Percentiles rank a stretch among this genome's conserved stretches.
Conservation (phyloP, 2,797 vertebrate species). For the Hybognathus amarus region DNA sequence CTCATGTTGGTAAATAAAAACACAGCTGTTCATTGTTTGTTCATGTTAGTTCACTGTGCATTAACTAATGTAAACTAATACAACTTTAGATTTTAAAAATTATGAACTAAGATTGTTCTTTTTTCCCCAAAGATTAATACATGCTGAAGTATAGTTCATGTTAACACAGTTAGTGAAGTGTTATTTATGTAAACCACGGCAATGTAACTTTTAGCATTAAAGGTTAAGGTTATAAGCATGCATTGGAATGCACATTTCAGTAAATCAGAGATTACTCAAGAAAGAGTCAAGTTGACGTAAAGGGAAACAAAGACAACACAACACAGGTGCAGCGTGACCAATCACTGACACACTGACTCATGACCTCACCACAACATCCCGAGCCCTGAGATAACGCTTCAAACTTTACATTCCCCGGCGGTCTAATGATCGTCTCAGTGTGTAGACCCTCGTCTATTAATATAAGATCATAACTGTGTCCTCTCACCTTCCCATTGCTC, state of each 20-base stretch:
- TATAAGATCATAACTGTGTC: neutral
- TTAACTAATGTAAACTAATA: too few relatives aligned
- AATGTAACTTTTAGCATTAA: neutral
- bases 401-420: too few relatives aligned
- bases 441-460: neutral
- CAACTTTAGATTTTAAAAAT: too few relatives aligned
- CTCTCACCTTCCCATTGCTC: conserved; percentile 77
- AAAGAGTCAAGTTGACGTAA: neutral
- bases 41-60: too few relatives aligned
- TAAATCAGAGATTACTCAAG: neutral
- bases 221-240: neutral
- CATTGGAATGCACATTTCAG: neutral
- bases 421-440: neutral
- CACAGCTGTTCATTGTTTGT: too few relatives aligned
- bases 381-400: neutral
- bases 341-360: neutral
- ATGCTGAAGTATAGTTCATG: too few relatives aligned
- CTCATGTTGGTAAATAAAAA: too few relatives aligned
- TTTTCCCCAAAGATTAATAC: too few relatives aligned
- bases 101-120: too few relatives aligned
- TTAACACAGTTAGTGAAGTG: too few relatives aligned
- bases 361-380: neutral
- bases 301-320: too few relatives aligned
- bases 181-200: neutral
- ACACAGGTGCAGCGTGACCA: neutral